Conservation (phyloP, 2,797 vertebrate genomes). For the Lagocephalus sceleratus region DNA sequence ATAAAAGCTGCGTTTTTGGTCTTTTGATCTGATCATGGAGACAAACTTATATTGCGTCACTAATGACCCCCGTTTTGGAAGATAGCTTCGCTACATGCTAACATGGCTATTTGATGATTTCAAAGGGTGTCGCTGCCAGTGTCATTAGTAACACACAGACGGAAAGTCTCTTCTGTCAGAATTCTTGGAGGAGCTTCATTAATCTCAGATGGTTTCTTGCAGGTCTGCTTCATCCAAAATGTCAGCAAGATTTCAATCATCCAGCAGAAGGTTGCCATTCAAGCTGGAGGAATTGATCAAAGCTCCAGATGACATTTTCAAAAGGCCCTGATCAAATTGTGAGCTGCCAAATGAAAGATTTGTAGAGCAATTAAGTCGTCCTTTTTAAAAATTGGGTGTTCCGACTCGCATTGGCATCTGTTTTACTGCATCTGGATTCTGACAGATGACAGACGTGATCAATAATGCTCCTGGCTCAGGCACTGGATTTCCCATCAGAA, state of each 20-base stretch:
- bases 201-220: conserved; percentile 6
- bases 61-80: conserved; percentile 3
- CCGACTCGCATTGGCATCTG: too few species aligned
- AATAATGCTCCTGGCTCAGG: conserved; percentile 3
- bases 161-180: conserved; percentile 16
- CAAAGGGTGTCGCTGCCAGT: conserved; percentile 5
- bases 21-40: conserved; percentile 29
- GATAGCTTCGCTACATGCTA: background rate
- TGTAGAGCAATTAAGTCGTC: too few species aligned
- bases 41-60: conserved; percentile 24
- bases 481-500: background rate
- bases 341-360: too few species aligned
- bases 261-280: background rate
- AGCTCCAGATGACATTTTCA: conserved; percentile 8
- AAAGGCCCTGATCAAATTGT: background rate
- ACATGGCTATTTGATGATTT: conserved; percentile 7
- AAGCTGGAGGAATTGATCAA: too few species aligned
- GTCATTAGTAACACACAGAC: conserved; percentile 5
- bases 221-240: background rate
- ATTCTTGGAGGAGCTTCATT: conserved; percentile 8
- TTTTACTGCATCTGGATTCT: too few species aligned
- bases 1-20: conserved; percentile 20
- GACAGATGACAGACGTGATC: background rate
- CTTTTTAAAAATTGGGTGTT: too few species aligned
- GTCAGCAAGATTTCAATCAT: background rate